Conservation (phyloP, 2,888 invertebrate genomes). For the Drosophila aldrichi region DNA sequence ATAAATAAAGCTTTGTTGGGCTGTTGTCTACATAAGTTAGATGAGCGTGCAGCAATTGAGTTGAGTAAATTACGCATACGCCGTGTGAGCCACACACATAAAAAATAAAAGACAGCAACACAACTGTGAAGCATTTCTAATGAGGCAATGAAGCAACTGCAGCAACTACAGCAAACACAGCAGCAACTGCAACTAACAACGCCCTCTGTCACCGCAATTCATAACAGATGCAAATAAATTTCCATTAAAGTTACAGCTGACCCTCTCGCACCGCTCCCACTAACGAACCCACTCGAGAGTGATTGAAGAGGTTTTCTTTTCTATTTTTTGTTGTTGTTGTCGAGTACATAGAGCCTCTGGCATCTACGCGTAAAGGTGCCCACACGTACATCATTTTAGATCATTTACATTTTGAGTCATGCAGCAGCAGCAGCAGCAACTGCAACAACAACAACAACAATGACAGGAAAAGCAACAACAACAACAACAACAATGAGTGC, state of each 20-base stretch:
- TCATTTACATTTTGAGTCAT: slow-evolving; percentile 69
- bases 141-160: slow-evolving; percentile 18
- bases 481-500: slow-evolving; percentile 17
- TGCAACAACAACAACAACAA: slow-evolving; percentile 10
- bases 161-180: slow-evolving; percentile 11
- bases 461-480: slow-evolving; percentile 22
- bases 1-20: not conserved
- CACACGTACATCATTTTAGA: slow-evolving; percentile 58
- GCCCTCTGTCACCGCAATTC: slow-evolving; percentile 74
- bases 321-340: not conserved
- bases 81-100: slow-evolving; percentile 38
- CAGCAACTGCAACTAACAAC: slow-evolving; percentile 44
- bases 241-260: slow-evolving; percentile 63
- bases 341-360: not conserved
- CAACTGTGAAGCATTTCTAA: slow-evolving; percentile 27
- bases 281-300: slow-evolving; percentile 21
- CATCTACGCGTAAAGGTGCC: slow-evolving; percentile 49
- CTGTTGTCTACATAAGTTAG: not conserved
- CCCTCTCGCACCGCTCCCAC: slow-evolving; percentile 1
- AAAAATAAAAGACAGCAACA: slow-evolving; percentile 10
- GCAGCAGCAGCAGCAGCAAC: slow-evolving; percentile 35
- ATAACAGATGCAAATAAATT: slow-evolving; percentile 79
- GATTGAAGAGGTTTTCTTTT: slow-evolving; percentile 14
- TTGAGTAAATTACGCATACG: slow-evolving; percentile 67
- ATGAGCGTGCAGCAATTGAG: slow-evolving; percentile 40